Conservation (phyloP, 2,888 invertebrate species). For the Folsomia candida region DNA sequence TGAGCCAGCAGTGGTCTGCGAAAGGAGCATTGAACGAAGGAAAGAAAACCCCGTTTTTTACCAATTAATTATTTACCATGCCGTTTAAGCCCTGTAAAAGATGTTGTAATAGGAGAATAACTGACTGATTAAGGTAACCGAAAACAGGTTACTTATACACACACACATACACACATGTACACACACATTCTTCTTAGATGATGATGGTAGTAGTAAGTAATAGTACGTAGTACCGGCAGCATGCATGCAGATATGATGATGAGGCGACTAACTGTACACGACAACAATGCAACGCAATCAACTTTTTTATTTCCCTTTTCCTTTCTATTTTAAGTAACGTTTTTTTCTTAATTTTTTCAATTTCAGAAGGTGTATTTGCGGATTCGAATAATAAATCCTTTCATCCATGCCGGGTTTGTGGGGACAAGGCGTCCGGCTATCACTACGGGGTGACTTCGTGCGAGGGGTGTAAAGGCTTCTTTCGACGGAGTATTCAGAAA, state of each 20-base stretch:
- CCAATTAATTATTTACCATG: not conserved
- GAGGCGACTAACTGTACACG: not conserved
- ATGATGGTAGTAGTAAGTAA: too few species aligned
- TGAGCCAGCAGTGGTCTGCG: too few species aligned
- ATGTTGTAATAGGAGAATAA: too few species aligned
- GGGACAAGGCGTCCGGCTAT: constrained; percentile 92
- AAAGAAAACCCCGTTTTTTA: not conserved
- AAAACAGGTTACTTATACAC: too few species aligned
- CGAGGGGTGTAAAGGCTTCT: constrained; percentile 98
- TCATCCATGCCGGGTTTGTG: constrained; percentile 94
- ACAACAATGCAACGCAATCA: too few species aligned
- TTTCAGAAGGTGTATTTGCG: constrained; percentile 55
- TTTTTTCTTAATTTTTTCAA: not conserved
- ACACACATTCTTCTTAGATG: too few species aligned
- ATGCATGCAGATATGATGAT: too few species aligned
- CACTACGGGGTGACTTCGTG: constrained; percentile 98
- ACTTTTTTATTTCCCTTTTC: too few species aligned
- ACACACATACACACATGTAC: too few species aligned
- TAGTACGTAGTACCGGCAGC: too few species aligned
- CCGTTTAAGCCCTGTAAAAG: not conserved
- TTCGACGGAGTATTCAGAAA: constrained; percentile 91
- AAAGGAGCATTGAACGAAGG: not conserved
- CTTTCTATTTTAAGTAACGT: too few species aligned
- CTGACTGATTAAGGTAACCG: too few species aligned
- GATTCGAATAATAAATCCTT: constrained; percentile 84